Evolutionary conservation across 1,140 invertebrate genomes (phyloP).

Genomic region (Plectrocnemia conspersa): DNA sequence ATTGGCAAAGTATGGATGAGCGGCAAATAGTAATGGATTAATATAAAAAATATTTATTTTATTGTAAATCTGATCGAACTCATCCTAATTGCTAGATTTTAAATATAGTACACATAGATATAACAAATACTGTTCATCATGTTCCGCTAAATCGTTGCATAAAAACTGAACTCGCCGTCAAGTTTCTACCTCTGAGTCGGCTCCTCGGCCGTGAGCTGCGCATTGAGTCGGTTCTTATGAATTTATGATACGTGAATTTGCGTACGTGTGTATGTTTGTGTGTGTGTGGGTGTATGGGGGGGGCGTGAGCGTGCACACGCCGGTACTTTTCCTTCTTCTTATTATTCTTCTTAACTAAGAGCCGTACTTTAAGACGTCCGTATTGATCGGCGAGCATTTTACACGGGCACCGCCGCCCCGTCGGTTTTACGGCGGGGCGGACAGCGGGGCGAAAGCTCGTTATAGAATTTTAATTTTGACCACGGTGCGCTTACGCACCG

Average conservation of each 20-base stretch:
- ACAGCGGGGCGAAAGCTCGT: conserved; percentile 32
- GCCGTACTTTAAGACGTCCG: conserved; percentile 37
- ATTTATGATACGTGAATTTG: conserved; percentile 37
- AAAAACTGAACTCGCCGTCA: too few relatives aligned
- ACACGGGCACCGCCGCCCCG: conserved; percentile 32
- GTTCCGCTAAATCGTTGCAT: too few relatives aligned
- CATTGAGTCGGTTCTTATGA: conserved; percentile 17
- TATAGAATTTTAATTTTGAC: conserved; percentile 35
- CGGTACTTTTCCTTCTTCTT: conserved; percentile 36
- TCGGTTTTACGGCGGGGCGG: conserved; percentile 28
- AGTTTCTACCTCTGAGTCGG: not conserved
- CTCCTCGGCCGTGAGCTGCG: not conserved
- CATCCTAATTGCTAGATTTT: too few relatives aligned
- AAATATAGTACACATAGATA: too few relatives aligned
- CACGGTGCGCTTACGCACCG: conserved; percentile 7
- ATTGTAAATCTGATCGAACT: too few relatives aligned
- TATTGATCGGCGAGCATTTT: conserved; percentile 37
- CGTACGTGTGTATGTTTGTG: conserved; percentile 36
- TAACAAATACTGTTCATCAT: too few relatives aligned
- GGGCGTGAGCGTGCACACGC: conserved; percentile 25
- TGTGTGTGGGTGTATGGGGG: conserved; percentile 30
- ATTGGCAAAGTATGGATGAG: too few relatives aligned
- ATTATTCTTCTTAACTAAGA: conserved; percentile 38
- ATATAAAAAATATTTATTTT: too few relatives aligned
- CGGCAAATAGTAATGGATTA: too few relatives aligned